Conservation (phyloP, 2,797 vertebrate genomes). For the Gambelia wislizenii region DNA sequence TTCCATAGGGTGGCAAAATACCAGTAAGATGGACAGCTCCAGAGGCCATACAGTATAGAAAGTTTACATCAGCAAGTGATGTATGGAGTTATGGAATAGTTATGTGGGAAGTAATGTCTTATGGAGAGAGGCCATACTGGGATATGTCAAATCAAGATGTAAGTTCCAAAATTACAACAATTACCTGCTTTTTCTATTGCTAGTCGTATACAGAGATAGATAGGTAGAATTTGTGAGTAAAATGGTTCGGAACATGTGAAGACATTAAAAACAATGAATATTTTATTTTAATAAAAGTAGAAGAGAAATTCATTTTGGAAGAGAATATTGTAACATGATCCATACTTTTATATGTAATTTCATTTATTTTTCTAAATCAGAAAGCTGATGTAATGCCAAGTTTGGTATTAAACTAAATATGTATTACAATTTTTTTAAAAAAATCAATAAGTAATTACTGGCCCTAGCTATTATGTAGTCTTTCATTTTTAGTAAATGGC, state of each 20-base stretch:
- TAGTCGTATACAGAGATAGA: neutral
- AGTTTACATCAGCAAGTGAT: slow-evolving; percentile 98
- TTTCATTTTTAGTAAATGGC: neutral
- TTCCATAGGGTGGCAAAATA: slow-evolving; percentile 93
- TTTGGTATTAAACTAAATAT: neutral
- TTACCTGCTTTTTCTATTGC: slow-evolving; percentile 28
- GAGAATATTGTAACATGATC: neutral
- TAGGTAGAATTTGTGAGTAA: neutral
- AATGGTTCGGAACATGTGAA: neutral
- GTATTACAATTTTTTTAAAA: neutral
- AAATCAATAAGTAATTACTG: neutral
- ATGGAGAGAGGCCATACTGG: slow-evolving; percentile 97
- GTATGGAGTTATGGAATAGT: slow-evolving; percentile 99
- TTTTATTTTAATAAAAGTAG: neutral
- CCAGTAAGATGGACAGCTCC: slow-evolving; percentile 98
- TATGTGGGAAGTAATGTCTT: slow-evolving; percentile 99
- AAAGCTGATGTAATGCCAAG: neutral
- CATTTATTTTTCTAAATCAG: neutral
- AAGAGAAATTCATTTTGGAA: neutral
- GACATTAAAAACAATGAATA: neutral
- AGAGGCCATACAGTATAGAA: slow-evolving; percentile 97
- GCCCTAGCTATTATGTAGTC: neutral
- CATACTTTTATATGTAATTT: neutral
- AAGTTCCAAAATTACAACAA: slow-evolving; percentile 74
- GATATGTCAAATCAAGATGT: slow-evolving; percentile 99